Evolutionary conservation across 2,888 invertebrate genomes (phyloP), one percentile per base, ranked within the genome.

Genomic region (Cantharis flavilabris): DNA sequence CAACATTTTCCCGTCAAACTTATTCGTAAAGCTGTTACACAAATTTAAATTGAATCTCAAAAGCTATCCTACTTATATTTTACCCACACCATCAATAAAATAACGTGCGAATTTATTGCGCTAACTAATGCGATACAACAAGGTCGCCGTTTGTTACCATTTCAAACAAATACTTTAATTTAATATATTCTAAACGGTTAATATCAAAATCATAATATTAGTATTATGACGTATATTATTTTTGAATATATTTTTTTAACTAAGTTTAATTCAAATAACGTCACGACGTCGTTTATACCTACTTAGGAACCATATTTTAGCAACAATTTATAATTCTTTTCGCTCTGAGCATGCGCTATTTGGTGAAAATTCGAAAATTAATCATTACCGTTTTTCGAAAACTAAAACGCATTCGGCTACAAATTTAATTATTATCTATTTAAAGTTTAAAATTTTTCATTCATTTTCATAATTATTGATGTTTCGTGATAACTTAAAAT

Each of bases 1-100:
- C 64, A 83, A 82, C 85, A 85, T 85, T 76, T 82, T 14, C 26
- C 14, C 10, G n/a, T 9, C 20, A 7, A 49, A n/a, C 49, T n/a
- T 18, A 65, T 65, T 20, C 23, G 65, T 10, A 65, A 65, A 18
- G 23, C 65, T 65, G 65, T 18, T 65, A 69, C 69, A 28, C 28
- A 14, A 69, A 69, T 23, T 69, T 69, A 28, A 28, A 14, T 16
- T 69, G 30, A 28, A 28, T 28, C 30, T 30, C 16, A 30, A 69
- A 28, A 30, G 13, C 33, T n/a, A 62, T 26, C 69, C 72, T 73
- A 76, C 72, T 76, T 76, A 76, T 76, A 76, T 70, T 20, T 64
- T 76, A 76, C 76, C 76, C 76, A 73, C 76, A 73, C 76, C 76
- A 72, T 49, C 49, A 49, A 49, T 65, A 76, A 65, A 67, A 26